Conservation (phyloP, 2,113 vertebrate species). For the Columba livia region DNA sequence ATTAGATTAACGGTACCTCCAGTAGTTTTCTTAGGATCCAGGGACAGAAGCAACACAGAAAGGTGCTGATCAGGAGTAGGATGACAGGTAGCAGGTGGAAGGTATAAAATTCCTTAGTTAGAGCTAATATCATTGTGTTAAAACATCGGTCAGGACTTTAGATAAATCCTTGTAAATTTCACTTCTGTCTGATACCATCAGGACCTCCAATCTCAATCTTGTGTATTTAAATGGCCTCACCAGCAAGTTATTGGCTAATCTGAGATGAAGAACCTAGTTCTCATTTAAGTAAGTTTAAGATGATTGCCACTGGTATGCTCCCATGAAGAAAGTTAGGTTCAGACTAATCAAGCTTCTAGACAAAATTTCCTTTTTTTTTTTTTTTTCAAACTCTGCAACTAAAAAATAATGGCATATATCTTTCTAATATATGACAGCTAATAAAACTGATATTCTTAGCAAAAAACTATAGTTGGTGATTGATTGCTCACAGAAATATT, state of each 20-base stretch:
- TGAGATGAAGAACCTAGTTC: not conserved
- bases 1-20: not conserved
- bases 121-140: not conserved
- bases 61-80: not conserved
- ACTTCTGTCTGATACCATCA: not conserved
- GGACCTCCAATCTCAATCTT: not conserved
- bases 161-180: not conserved
- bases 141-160: not conserved
- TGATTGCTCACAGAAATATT: not conserved
- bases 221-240: not conserved
- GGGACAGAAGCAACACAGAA: not conserved
- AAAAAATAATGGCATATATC: not conserved
- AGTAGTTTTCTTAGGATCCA: not conserved
- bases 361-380: not conserved
- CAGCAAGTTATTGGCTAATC: not conserved
- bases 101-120: not conserved
- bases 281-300: not conserved
- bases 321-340: not conserved
- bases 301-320: not conserved
- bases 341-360: not conserved
- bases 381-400: not conserved
- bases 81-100: not conserved
- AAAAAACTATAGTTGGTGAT: not conserved
- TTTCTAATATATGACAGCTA: not conserved
- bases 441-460: not conserved